Conservation (phyloP, 2,888 invertebrate genomes). For the Vannuccia rotundouncinata region DNA sequence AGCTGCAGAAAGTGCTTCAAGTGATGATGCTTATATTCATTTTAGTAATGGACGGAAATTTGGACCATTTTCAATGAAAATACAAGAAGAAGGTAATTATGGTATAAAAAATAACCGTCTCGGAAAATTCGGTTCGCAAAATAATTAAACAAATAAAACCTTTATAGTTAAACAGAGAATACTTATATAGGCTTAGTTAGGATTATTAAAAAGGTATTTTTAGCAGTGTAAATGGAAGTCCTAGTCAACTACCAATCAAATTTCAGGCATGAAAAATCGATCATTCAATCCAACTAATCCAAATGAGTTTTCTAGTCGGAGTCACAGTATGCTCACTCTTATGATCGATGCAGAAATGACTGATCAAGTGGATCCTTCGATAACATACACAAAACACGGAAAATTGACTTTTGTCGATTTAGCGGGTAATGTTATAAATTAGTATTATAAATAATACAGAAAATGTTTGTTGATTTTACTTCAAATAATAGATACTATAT, state of each 20-base stretch:
- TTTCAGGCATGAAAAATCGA: conserved; percentile 75
- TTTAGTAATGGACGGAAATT: conserved; percentile 47
- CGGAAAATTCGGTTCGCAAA: no score
- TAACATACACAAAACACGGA: conserved; percentile 72
- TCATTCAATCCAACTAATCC: conserved; percentile 81
- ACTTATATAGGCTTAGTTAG: no score
- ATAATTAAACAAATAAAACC: no score
- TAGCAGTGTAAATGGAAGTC: no score
- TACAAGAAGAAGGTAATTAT: conserved; percentile 43
- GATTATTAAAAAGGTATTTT: no score
- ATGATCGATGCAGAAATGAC: conserved; percentile 71
- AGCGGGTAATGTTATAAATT: conserved; percentile 64
- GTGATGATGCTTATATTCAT: conserved; percentile 47
- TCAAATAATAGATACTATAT: not conserved
- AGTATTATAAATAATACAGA: not conserved
- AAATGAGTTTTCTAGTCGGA: conserved; percentile 85
- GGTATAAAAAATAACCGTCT: not conserved
- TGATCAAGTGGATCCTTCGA: conserved; percentile 52
- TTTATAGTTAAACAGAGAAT: no score
- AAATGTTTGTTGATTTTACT: not conserved
- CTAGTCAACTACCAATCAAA: not conserved
- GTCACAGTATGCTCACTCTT: conserved; percentile 83
- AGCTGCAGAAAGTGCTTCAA: conserved; percentile 44
- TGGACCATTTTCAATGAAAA: conserved; percentile 48
- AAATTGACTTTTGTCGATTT: conserved; percentile 91